Evolutionary conservation across 1,140 invertebrate species (phyloP), one percentile per base, ranked within the genome.

Genomic region (Mizuhopecten yessoensis): DNA sequence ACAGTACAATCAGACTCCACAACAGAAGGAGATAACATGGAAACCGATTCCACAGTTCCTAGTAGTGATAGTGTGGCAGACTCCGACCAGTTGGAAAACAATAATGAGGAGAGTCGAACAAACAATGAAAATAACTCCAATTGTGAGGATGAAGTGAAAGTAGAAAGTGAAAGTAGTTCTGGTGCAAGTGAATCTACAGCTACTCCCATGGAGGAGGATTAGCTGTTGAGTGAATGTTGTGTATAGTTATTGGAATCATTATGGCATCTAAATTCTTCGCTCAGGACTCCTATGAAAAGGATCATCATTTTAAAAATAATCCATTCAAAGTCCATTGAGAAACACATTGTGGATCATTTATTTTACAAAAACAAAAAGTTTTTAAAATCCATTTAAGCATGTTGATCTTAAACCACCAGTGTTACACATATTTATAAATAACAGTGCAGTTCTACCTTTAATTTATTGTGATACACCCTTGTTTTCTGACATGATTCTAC

Each of bases 251-350:
- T 49, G 45, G 45, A 9, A 49, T 75, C 57, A 75, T 75, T 75
- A 75, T 75, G 57, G 57, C 57, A 75, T 75, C 57, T 75, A 75
- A 75, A 75, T 75, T 75, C 57, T 75, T 75, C 20, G 57, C 57
- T 75, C 57, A 75, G 57, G 57, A 75, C 57, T 75, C 57, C 57
- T 75, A n/a, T 75, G 57, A 75, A 75, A 75, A 75, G 11, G n/a
- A 49, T 20, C 13, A 49, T 75, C n/a, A 75, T 29, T 5, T 29
- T 75, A 23, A 75, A 17, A 45, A 20, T 45, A 45, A 45, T 75
- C 57, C 57, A 75, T 75, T 75, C 23, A 29, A 17, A 75, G 57
- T 75, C 57, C 57, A 75, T 29, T 75, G 57, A 29, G 57, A 29
- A 75, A 29, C 23, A 29, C 57, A 29, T 29, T 75, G 57, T 75